Evolutionary conservation across 2,113 vertebrate species (phyloP).

Genomic region (Melanerpes formicivorus): DNA sequence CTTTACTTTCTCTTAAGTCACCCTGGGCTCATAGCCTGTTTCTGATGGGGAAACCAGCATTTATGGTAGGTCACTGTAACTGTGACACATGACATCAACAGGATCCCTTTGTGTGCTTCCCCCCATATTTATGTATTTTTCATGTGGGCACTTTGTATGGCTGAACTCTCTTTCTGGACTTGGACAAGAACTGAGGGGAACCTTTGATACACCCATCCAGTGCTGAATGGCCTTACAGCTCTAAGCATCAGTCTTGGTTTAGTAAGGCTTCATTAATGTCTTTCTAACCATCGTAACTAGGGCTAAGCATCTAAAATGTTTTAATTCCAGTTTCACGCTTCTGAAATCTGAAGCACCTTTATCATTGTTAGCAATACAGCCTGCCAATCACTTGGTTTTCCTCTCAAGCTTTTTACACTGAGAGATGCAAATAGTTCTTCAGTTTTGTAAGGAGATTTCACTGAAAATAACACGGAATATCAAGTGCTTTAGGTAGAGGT

Average conservation of each 20-base stretch:
- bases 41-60: background rate
- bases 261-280: background rate
- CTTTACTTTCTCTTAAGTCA: background rate
- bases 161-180: background rate
- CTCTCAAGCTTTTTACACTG: background rate
- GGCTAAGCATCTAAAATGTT: background rate
- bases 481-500: background rate
- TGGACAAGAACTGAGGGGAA: too few species aligned
- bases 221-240: background rate
- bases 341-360: background rate
- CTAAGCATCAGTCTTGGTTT: background rate
- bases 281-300: background rate
- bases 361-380: background rate
- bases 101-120: background rate
- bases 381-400: background rate
- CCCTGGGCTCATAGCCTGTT: background rate
- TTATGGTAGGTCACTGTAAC: background rate
- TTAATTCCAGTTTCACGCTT: background rate
- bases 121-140: fast-evolving
- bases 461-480: background rate
- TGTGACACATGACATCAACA: background rate
- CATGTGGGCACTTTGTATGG: background rate
- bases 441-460: background rate
- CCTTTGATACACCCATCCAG: fast-evolving
- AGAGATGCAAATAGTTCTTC: background rate